Evolutionary conservation across 2,888 invertebrate species (phyloP).

Genomic region (Drosophila pseudotakahashii): DNA sequence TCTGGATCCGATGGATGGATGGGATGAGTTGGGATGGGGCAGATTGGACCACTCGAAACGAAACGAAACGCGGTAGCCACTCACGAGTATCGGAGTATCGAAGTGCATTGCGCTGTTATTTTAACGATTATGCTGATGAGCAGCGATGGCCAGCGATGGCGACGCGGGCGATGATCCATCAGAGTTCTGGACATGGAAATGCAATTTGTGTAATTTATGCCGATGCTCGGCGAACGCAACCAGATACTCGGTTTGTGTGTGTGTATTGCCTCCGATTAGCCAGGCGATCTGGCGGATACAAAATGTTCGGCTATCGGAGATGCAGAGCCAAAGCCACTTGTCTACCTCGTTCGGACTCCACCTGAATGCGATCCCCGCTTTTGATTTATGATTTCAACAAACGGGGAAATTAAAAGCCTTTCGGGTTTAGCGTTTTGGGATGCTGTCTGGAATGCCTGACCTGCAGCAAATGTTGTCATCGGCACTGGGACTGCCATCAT

Average conservation of each 20-base stretch:
- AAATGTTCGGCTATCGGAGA: constrained; percentile 67
- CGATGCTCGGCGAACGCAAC: constrained; percentile 37
- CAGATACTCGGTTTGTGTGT: constrained; percentile 26
- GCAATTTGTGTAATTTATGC: constrained; percentile 81
- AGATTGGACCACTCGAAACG: constrained; percentile 33
- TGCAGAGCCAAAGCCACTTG: constrained; percentile 54
- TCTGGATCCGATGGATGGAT: constrained; percentile 29
- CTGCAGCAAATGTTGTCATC: constrained; percentile 78
- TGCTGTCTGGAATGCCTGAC: constrained; percentile 45
- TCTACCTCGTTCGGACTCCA: constrained; percentile 23
- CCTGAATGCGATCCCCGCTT: constrained; percentile 44
- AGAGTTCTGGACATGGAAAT: constrained; percentile 80
- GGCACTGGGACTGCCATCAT: constrained; percentile 49
- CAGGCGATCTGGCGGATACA: constrained; percentile 72
- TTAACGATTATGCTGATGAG: constrained; percentile 81
- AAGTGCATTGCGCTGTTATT: constrained; percentile 80
- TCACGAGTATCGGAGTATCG: constrained; percentile 61
- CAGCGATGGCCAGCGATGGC: constrained; percentile 39
- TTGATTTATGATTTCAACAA: constrained; percentile 77
- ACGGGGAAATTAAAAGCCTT: constrained; percentile 72
- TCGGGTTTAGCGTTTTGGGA: constrained; percentile 28
- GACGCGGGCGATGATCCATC: constrained; percentile 77
- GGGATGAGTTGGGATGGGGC: constrained; percentile 8
- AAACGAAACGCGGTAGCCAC: constrained; percentile 67
- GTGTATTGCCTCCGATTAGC: constrained; percentile 69